Percentiles rank a stretch among this genome's conserved stretches.
Conservation (phyloP, 2,888 invertebrate genomes). For the Mythimna lalbum region DNA sequence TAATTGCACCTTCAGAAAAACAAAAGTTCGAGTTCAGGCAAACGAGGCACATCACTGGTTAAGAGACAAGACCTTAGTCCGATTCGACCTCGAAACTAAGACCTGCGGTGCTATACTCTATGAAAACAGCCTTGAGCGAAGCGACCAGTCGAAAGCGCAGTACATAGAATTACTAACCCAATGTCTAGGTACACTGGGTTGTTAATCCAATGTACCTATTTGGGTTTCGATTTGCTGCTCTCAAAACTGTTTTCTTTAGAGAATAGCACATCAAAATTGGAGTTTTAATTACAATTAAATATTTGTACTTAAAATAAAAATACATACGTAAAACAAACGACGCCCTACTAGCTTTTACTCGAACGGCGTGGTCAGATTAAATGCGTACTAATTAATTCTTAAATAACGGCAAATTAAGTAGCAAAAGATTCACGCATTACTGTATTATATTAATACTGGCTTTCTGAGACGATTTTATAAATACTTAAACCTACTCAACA, state of each 20-base stretch:
- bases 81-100: background rate
- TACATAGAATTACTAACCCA: too few relatives aligned
- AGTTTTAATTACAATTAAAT: conserved; percentile 16
- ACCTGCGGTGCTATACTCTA: too few relatives aligned
- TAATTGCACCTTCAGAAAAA: background rate
- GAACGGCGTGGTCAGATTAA: conserved; percentile 44
- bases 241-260: too few relatives aligned
- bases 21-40: conserved; percentile 4
- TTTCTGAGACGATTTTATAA: conserved; percentile 11
- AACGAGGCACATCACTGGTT: conserved; percentile 1
- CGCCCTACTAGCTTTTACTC: conserved; percentile 14
- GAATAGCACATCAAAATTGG: too few relatives aligned
- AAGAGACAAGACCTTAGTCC: background rate
- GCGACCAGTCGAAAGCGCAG: too few relatives aligned
- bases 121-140: too few relatives aligned
- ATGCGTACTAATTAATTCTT: background rate
- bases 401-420: background rate
- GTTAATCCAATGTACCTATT: too few relatives aligned
- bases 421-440: conserved; percentile 7
- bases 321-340: conserved; percentile 10
- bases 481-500: conserved; percentile 19
- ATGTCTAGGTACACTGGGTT: too few relatives aligned
- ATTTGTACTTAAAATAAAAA: conserved; percentile 54
- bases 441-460: conserved; percentile 36
- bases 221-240: too few relatives aligned